Base-by-base conservation (phyloP, 2,797 vertebrate genomes). In the Phalloptychus januarius region DNA sequence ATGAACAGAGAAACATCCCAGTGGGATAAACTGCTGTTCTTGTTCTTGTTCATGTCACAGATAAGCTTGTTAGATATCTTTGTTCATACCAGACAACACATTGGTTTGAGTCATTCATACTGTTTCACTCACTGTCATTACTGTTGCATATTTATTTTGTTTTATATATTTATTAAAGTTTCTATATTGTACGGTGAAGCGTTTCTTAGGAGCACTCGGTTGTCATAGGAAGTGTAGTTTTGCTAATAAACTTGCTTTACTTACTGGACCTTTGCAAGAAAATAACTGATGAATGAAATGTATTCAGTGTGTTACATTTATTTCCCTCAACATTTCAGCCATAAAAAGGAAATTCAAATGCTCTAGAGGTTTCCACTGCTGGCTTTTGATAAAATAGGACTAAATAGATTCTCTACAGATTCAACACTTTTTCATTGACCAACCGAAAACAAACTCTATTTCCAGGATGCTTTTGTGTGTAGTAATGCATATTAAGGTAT, bases 131-230 rank as follows among this genome's bases (percentile, higher is more conserved):
- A 72, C 87, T 91, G 80, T 95, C 92, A 94, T 93, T 91, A 93
- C 87, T 89, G 87, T 93, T 88, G 85, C 92, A 91, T 92, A 88
- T 94, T 93, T 85, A 95, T 93, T 46, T 86, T 88, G 87, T 86
- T 89, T 78, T 93, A 86, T 91, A 84, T 96, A 96, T 96, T 95
- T 95, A 95, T 93, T 94, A 94, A 91, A 90, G 79, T 93, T 94
- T 95, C 96, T 94, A 92, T 91, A 93, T 81, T 90, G 79, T 90
- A 82, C 78, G 86, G 85, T 31, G 56, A 83, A 86, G 87, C 78
- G 90, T 83, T 89, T 91, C 87, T 93, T 78, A 28, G 84, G 83
- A 88, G 86, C 87, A 89, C 89, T 82, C 58, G 7, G 58, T 72
- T 87, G 83, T 87, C 79, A 76, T 18, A 88, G 82, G 50, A 88